Evolutionary conservation across 2,797 vertebrate species (phyloP).

Genomic region (Xyrichtys novacula): DNA sequence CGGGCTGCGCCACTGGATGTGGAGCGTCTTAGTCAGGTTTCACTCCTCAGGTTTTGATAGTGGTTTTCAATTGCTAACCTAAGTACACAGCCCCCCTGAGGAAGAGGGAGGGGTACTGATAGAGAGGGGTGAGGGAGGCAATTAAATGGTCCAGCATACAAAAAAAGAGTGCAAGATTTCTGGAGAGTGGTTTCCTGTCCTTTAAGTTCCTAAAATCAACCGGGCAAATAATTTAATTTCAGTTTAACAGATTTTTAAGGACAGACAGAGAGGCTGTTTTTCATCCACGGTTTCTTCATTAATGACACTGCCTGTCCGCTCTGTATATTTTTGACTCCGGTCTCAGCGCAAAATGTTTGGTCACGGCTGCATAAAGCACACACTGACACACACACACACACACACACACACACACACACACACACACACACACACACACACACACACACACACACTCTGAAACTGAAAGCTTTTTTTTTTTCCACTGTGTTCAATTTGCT

Average conservation of each 20-base stretch:
- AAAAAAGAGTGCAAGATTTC: slow-evolving; percentile 21
- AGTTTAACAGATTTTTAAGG: slow-evolving; percentile 7
- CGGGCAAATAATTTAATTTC: slow-evolving; percentile 20
- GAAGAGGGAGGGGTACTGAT: slow-evolving; percentile 29
- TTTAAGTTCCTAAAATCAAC: slow-evolving; percentile 5
- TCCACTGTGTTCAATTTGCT: slow-evolving; percentile 59
- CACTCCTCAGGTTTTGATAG: slow-evolving; percentile 70
- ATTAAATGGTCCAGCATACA: slow-evolving; percentile 45
- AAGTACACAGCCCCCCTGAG: slow-evolving; percentile 74
- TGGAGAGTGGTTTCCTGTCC: not conserved
- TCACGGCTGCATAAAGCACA: not conserved
- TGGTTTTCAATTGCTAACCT: slow-evolving; percentile 75
- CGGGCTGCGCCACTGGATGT: slow-evolving; percentile 58
- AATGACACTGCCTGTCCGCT: slow-evolving; percentile 30
- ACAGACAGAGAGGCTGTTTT: slow-evolving; percentile 1
- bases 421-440: slow-evolving; percentile 6
- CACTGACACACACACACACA: slow-evolving; percentile 4
- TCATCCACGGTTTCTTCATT: slow-evolving; percentile 7
- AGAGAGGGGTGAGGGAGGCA: slow-evolving; percentile 25
- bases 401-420: slow-evolving; percentile 6
- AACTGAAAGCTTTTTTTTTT: slow-evolving; percentile 48
- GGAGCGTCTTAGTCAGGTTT: slow-evolving; percentile 75
- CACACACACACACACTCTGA: not conserved
- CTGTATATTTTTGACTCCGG: slow-evolving; percentile 34
- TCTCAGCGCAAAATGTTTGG: slow-evolving; percentile 22